Base-by-base conservation (phyloP, 1,140 invertebrate species). In the Cydia fagiglandana region DNA sequence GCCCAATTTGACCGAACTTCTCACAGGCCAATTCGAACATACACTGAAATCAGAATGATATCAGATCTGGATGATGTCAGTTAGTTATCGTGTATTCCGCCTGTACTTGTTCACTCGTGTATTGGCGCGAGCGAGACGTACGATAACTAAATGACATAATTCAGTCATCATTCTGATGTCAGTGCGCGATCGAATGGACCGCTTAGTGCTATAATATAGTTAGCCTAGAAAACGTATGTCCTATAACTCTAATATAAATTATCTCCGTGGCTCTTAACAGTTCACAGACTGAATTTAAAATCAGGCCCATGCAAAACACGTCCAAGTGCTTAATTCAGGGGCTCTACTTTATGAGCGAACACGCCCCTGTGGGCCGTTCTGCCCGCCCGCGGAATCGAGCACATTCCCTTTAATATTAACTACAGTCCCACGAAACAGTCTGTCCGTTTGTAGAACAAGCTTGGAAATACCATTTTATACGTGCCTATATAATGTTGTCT, bases 241-340 rank as follows among this genome's bases (percentile, higher is more conserved):
- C 56, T 24, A 61, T 61, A 61, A 61, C 56, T 61, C 56, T 61
- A 61, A 61, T 61, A 24, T 61, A 61, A 61, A 61, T 61, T 61
- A 61, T 61, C 56, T 61, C 66, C 66, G 28, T 38, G 30, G 66
- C 64, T 30, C 30, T 66, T 70, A 38, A 41, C 30, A 38, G 30
- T 38, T 70, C 34, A 61, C 66, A 38, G 66, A 70, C 66, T 70
- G 66, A 70, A 70, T 70, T 70, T 70, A 70, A 70, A 70, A 70
- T 70, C 34, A 41, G 66, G 66, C 34, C 34, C 66, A 38, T 70
- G 66, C 34, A 70, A 70, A 70, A 38, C 66, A 70, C 66, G 66
- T 70, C 15, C 66, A 70, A 70, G 66, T 38, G n/a, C 66, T 70
- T 70, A 70, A 70, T 70, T 70, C 66, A 38, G 66, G n/a, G 56